These are phyloP conservation scores for Ascaphus truei DNA, from an alignment of 2,113 vertebrate species.

Conservation along the genomic window DNA sequence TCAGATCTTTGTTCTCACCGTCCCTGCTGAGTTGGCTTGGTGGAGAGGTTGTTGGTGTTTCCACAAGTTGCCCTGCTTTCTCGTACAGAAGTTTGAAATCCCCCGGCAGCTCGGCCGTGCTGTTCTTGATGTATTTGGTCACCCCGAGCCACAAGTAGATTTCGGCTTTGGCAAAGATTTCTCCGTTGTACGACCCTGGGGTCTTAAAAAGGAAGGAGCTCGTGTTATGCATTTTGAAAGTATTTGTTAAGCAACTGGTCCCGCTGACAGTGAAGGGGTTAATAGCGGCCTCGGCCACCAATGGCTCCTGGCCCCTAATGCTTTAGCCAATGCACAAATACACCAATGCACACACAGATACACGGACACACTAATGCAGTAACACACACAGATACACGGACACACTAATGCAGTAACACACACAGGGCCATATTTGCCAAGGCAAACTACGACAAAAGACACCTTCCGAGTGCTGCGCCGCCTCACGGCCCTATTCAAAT, in stretches of 20 bases:
- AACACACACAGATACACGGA: not conserved
- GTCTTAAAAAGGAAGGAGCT: slow-evolving; percentile 45
- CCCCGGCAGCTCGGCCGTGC: slow-evolving; percentile 65
- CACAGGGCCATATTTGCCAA: no score
- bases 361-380: no score
- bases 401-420: no score
- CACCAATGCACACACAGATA: not conserved
- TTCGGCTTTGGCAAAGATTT: slow-evolving; percentile 87
- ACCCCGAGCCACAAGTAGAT: slow-evolving; percentile 88
- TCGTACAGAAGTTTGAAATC: slow-evolving; percentile 72
- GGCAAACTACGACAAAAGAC: no score
- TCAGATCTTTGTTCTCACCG: slow-evolving; percentile 59
- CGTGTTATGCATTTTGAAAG: no score
- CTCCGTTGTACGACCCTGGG: slow-evolving; percentile 67
- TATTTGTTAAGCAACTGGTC: no score
- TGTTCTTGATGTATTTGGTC: slow-evolving; percentile 79
- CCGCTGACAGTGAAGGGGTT: no score
- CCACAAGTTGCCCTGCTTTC: slow-evolving; percentile 41
- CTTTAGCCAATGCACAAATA: not conserved
- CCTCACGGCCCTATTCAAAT: no score
- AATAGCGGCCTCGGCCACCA: no score
- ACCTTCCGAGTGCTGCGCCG: no score
- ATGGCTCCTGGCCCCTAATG: no score
- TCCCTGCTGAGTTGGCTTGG: slow-evolving; percentile 72
- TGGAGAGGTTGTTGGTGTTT: slow-evolving; percentile 44